Evolutionary conservation across 2,888 invertebrate species (phyloP), one percentile per base, ranked within the genome.

Genomic region (Glaucopsyche alexis): DNA sequence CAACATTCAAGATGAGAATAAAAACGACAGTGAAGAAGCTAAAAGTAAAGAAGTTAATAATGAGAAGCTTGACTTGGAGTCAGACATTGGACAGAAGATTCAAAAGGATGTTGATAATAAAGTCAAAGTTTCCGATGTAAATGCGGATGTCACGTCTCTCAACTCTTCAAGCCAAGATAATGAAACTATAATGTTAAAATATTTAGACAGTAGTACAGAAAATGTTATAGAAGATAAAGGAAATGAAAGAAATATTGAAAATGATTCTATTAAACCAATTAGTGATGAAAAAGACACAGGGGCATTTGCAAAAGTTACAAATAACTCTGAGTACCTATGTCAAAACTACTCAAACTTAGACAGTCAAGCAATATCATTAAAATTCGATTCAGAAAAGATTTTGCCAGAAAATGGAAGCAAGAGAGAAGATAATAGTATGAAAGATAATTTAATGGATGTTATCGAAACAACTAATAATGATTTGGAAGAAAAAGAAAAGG

Each of bases 401-500:
- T 60, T 14, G 29, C 29, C 67, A 16, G 45, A 67, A 67, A 67
- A 45, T 67, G 45, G 19, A 60, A 60, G 14, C 14, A 13, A 49
- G 29, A n/a, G 67, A 55, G 45, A 67, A 67, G 55, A 69, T 73
- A 74, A 38, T n/a, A 11, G 7, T 42, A 52, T 71, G 47, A 60
- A 50, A 71, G 67, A 75, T 47, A 72, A 77, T 64, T 29, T 60
- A 5, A 60, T 29, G 7, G 76, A 75, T 74, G 73, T 71, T 70
- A 38, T 74, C 73, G 40, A 74, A 29, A 66, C 71, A 55, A 74
- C 74, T 66, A 73, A 71, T 76, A 72, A 75, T 71, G 49, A 74
- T 72, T 74, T 19, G 29, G 60, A 75, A 16, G 71, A 75, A 71
- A 79, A 79, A 45, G 1, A 8, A 71, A 83, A 85, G 75, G 81